phyloP scores from a whole-genome alignment of 2,113 vertebrate genomes.

The Tyrannus savana region DNA sequence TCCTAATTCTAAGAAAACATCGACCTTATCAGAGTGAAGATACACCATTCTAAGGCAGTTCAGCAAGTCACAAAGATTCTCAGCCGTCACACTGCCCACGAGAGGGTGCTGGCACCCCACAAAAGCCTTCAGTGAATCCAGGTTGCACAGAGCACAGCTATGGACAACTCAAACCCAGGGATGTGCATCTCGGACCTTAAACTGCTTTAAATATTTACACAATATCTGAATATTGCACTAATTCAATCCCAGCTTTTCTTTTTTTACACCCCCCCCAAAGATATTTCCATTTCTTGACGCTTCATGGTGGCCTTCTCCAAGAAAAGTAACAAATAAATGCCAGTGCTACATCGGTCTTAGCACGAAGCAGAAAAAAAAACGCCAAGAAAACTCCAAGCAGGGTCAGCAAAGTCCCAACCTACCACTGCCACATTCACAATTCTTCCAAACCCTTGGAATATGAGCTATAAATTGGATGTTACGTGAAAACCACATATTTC shows the following conservation, averaged over 20 bases:
- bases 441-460: not conserved
- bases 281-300: not conserved
- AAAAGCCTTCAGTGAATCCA: not conserved
- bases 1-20: not conserved
- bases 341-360: not conserved
- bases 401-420: not conserved
- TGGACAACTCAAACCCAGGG: rapidly evolving
- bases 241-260: not conserved
- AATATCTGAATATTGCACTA: not conserved
- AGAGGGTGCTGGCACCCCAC: conserved; percentile 26
- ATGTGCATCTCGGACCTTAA: rapidly evolving
- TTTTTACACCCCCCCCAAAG: not conserved
- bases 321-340: not conserved
- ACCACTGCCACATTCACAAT: not conserved
- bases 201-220: not conserved
- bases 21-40: not conserved
- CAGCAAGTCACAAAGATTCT: not conserved
- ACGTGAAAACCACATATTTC: not conserved
- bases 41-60: not conserved
- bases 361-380: not conserved
- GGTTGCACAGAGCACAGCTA: not conserved
- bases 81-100: not conserved
- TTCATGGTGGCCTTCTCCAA: not conserved
- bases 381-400: not conserved
- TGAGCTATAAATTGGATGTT: not conserved